These are phyloP conservation scores for Plotosus lineatus DNA, from an alignment of 2,113 vertebrate genomes.

Conservation along the genomic window DNA sequence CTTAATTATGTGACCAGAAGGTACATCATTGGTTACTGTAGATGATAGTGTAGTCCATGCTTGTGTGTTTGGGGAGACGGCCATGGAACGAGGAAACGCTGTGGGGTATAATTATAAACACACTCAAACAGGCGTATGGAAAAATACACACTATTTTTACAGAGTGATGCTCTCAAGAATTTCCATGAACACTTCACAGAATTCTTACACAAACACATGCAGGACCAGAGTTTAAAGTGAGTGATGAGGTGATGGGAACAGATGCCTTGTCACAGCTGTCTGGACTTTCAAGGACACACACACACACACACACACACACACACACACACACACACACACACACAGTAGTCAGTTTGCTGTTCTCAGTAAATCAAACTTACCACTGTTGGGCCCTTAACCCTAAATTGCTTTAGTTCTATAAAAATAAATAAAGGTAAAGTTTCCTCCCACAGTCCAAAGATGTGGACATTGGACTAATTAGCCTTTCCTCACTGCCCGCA, in stretches of 20 bases:
- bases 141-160: slow-evolving; percentile 26
- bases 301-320: neutral
- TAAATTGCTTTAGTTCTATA: no score
- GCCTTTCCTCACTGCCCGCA: no score
- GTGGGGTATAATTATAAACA: neutral
- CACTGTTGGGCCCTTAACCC: no score
- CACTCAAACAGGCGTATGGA: neutral
- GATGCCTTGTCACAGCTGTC: neutral
- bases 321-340: neutral
- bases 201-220: slow-evolving; percentile 1
- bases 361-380: neutral
- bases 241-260: slow-evolving; percentile 22
- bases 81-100: neutral
- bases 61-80: neutral
- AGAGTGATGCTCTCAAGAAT: neutral
- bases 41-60: neutral
- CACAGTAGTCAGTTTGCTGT: neutral
- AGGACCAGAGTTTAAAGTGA: neutral
- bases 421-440: no score
- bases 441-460: no score
- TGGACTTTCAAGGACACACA: slow-evolving; percentile 1
- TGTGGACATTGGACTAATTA: no score
- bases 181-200: slow-evolving; percentile 19
- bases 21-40: neutral
- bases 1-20: neutral